These are phyloP conservation scores for Synchiropus splendidus DNA, from an alignment of 2,113 vertebrate genomes.

Conservation along the genomic window DNA sequence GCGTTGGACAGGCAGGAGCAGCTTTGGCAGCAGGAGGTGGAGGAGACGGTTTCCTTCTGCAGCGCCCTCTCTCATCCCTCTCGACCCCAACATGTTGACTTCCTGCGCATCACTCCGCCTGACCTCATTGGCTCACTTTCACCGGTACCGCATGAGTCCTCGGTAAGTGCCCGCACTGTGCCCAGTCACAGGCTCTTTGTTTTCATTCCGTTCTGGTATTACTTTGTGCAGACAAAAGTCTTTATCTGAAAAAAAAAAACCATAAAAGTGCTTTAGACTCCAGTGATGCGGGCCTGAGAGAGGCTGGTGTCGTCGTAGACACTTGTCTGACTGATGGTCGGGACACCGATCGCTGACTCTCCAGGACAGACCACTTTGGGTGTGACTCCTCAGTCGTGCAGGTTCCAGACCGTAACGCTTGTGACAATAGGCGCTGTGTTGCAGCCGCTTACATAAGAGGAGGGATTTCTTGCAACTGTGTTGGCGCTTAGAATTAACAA, in stretches of 20 bases:
- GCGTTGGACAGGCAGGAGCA: slow-evolving; percentile 42
- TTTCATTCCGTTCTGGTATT: no score
- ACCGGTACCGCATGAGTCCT: slow-evolving; percentile 12
- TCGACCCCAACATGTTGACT: slow-evolving; percentile 46
- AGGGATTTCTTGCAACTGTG: slow-evolving; percentile 20
- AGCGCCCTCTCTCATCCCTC: slow-evolving; percentile 32
- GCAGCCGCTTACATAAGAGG: slow-evolving; percentile 27
- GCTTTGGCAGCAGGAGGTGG: slow-evolving; percentile 53
- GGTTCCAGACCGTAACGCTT: not conserved
- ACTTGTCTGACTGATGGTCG: no score
- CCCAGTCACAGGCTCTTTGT: no score
- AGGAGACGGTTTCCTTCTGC: slow-evolving; percentile 39
- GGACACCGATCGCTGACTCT: no score
- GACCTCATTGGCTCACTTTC: slow-evolving; percentile 31
- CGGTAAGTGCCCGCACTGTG: slow-evolving; percentile 24
- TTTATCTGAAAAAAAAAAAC: no score
- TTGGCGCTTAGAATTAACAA: slow-evolving; percentile 18
- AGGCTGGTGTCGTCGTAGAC: no score
- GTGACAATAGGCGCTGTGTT: slow-evolving; percentile 15
- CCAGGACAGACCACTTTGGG: no score
- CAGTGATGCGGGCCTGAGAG: no score
- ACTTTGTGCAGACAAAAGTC: no score
- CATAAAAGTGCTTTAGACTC: no score
- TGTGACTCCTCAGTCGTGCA: not conserved
- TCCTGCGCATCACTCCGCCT: slow-evolving; percentile 42